A percentile compares a stretch with the other conserved stretches of the same genome.
These are phyloP conservation scores for Aelia acuminata DNA, from an alignment of 2,888 invertebrate genomes.

Conservation along the genomic window DNA sequence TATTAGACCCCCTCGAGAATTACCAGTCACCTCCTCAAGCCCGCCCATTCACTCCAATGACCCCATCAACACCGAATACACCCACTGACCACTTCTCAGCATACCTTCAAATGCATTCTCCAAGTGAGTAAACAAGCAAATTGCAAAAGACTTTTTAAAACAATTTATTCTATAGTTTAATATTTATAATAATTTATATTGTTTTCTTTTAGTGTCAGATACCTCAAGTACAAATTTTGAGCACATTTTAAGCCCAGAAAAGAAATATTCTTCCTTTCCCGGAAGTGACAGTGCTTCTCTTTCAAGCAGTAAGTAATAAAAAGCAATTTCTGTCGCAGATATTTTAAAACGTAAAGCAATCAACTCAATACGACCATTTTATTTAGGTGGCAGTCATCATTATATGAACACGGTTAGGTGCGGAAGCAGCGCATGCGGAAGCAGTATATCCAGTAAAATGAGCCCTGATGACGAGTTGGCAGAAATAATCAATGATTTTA, in stretches of 20 bases:
- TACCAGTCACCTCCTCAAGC: slow-evolving; percentile 67
- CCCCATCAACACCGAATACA: slow-evolving; percentile 65
- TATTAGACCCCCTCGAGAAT: slow-evolving; percentile 67
- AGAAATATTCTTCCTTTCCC: slow-evolving; percentile 62
- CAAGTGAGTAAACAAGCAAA: slow-evolving; percentile 68
- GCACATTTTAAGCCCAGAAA: slow-evolving; percentile 63
- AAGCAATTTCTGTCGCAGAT: not conserved
- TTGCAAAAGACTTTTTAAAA: not conserved
- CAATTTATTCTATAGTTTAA: not conserved
- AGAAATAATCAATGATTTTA: slow-evolving; percentile 90
- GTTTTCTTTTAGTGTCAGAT: slow-evolving; percentile 59
- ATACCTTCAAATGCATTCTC: slow-evolving; percentile 72
- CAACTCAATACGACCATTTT: not conserved
- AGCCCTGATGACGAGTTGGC: slow-evolving; percentile 81
- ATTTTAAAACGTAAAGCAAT: not conserved
- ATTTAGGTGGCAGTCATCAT: slow-evolving; percentile 61
- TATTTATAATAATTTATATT: not conserved
- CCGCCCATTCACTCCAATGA: slow-evolving; percentile 65
- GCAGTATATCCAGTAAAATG: slow-evolving; percentile 64
- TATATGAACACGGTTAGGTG: slow-evolving; percentile 62
- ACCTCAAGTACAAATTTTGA: slow-evolving; percentile 61
- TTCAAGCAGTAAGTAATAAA: slow-evolving; percentile 61
- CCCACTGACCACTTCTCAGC: slow-evolving; percentile 68
- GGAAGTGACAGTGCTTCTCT: slow-evolving; percentile 62
- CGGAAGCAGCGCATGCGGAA: slow-evolving; percentile 62